phyloP scores from a whole-genome alignment of 2,888 invertebrate species.

The Leptogaster cylindrica region DNA sequence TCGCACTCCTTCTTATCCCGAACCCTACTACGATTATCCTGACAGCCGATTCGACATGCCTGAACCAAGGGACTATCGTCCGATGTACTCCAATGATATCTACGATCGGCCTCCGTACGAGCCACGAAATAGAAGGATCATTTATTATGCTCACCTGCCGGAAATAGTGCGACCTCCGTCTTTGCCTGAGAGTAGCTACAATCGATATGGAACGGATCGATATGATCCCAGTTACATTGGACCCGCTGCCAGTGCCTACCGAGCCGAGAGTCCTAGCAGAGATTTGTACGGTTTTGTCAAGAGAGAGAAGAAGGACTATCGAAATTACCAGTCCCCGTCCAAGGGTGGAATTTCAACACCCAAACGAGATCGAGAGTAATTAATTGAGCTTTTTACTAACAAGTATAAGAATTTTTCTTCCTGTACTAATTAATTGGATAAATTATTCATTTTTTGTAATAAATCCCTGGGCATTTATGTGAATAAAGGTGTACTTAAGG shows the following conservation, averaged over 20 bases:
- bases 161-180: conserved; percentile 71
- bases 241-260: conserved; percentile 46
- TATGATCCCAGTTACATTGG: conserved; percentile 53
- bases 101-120: conserved; percentile 55
- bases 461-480: background rate
- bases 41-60: conserved; percentile 59
- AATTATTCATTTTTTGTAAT: conserved; percentile 28
- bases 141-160: conserved; percentile 74
- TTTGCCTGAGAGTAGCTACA: conserved; percentile 65
- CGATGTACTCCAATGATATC: conserved; percentile 56
- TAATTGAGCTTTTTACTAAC: background rate
- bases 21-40: conserved; percentile 59
- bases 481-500: too few relatives aligned
- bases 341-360: background rate
- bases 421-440: conserved; percentile 13
- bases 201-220: conserved; percentile 62
- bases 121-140: conserved; percentile 64
- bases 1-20: conserved; percentile 57
- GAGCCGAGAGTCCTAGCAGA: background rate
- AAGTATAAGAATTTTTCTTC: background rate
- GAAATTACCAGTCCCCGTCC: conserved; percentile 36
- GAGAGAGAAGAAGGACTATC: conserved; percentile 54
- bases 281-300: conserved; percentile 51
- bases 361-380: conserved; percentile 9
- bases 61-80: conserved; percentile 55